A percentile compares a stretch with the other conserved stretches of the same genome.
These are phyloP conservation scores for Hippocampus guttulatus DNA, from an alignment of 2,113 vertebrate species.

Conservation along the genomic window DNA sequence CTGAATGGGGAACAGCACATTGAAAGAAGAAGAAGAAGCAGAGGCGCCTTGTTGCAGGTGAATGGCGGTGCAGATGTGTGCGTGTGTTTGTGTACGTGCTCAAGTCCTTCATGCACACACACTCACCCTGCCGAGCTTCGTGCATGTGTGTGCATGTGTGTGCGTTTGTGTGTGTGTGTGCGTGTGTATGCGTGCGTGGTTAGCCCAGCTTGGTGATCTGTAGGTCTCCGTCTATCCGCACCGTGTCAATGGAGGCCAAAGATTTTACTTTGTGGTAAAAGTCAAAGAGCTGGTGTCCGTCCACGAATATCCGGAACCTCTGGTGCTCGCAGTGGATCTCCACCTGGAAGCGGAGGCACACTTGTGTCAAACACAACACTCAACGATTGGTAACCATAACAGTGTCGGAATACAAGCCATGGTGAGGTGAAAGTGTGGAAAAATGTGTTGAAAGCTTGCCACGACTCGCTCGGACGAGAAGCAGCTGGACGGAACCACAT, in stretches of 20 bases:
- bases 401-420: background rate
- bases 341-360: slow-evolving; percentile 69
- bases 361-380: background rate
- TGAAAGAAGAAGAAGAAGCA: background rate
- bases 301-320: slow-evolving; percentile 96
- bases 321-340: slow-evolving; percentile 98
- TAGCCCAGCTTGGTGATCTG: slow-evolving; percentile 98
- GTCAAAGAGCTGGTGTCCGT: slow-evolving; percentile 98
- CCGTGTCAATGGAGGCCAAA: slow-evolving; percentile 88
- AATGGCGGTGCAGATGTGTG: slow-evolving; percentile 7
- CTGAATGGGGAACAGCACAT: no score
- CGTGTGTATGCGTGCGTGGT: slow-evolving; percentile 19
- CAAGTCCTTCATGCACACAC: slow-evolving; percentile 44
- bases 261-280: slow-evolving; percentile 97
- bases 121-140: slow-evolving; percentile 4
- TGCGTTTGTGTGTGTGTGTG: background rate
- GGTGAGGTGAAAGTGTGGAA: background rate
- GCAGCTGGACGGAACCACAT: background rate
- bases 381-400: background rate
- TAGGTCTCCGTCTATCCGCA: slow-evolving; percentile 93
- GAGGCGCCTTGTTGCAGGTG: slow-evolving; percentile 21
- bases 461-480: background rate
- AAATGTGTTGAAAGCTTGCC: background rate
- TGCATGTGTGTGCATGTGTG: background rate
- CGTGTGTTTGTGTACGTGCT: slow-evolving; percentile 31